Evolutionary conservation across 2,113 vertebrate genomes (phyloP).

Genomic region (Lutjanus erythropterus): DNA sequence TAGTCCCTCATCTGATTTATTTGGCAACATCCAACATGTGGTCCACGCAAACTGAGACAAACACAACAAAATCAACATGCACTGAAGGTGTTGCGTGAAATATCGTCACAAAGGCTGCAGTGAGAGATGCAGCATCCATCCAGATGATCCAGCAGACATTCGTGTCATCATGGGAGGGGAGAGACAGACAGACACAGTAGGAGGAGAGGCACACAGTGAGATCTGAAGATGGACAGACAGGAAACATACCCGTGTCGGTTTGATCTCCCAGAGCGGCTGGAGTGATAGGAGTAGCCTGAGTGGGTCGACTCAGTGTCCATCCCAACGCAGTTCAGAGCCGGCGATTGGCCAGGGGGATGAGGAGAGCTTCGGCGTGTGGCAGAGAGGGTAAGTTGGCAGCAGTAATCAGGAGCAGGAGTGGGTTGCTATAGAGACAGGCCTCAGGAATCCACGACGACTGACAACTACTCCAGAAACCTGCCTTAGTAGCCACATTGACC

Average conservation of each 20-base stretch:
- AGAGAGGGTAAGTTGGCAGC: conserved; percentile 45
- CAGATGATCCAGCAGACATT: conserved; percentile 23
- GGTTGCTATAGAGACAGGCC: conserved; percentile 74
- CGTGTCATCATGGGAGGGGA: neutral
- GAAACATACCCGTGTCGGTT: conserved; percentile 91
- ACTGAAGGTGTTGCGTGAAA: neutral
- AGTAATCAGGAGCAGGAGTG: conserved; percentile 50
- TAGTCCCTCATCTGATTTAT: conserved; percentile 29
- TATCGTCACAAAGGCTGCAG: neutral
- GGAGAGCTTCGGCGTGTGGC: conserved; percentile 51
- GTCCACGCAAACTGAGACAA: conserved; percentile 6
- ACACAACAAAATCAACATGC: conserved; percentile 9
- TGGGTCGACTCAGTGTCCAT: conserved; percentile 97
- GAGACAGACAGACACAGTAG: neutral
- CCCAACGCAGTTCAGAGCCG: conserved; percentile 66
- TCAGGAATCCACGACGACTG: conserved; percentile 65
- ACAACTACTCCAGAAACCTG: conserved; percentile 63
- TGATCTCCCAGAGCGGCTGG: conserved; percentile 93
- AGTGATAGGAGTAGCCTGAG: conserved; percentile 94
- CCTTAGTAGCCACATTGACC: conserved; percentile 73
- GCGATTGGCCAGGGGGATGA: conserved; percentile 49
- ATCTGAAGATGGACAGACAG: conserved; percentile 8
- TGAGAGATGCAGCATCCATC: neutral
- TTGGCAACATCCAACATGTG: conserved; percentile 21
- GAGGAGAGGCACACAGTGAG: conserved; percentile 24